Percentiles rank a stretch among this genome's conserved stretches.
phyloP scores from a whole-genome alignment of 2,113 vertebrate species.

The Psittacus erithacus region DNA sequence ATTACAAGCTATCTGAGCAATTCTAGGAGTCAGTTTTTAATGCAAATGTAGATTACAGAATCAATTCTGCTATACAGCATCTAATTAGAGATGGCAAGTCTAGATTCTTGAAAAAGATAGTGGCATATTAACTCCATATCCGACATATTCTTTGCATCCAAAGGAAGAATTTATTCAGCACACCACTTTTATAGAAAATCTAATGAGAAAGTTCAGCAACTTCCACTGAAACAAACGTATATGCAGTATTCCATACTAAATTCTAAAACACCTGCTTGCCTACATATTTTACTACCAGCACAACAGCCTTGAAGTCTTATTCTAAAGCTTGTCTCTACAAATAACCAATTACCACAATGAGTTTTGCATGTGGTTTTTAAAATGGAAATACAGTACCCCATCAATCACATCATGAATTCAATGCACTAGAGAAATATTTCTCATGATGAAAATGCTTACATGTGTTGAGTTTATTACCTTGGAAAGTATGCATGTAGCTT shows the following conservation, averaged over 20 bases:
- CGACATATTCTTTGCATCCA: neutral
- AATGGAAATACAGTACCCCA: neutral
- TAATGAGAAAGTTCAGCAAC: conserved; percentile 19
- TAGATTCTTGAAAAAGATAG: conserved; percentile 4
- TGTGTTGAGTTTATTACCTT: neutral
- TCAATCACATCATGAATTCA: neutral
- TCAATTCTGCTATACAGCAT: neutral
- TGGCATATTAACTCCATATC: neutral
- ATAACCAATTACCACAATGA: neutral
- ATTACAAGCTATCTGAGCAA: conserved; percentile 12
- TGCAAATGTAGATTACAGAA: conserved; percentile 55
- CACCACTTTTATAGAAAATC: neutral
- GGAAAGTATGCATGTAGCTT: neutral
- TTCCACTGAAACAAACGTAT: neutral
- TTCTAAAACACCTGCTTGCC: conserved; percentile 9
- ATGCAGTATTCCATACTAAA: neutral
- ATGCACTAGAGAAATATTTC: neutral
- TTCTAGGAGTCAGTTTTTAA: conserved; percentile 50
- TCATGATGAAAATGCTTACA: neutral
- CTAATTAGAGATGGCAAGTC: conserved; percentile 32
- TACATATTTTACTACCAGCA: neutral
- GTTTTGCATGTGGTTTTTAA: neutral
- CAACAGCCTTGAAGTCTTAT: neutral
- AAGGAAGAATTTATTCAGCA: conserved; percentile 1
- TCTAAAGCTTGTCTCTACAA: neutral